Evolutionary conservation across 2,113 vertebrate species (phyloP).

Genomic region (Cyanistes caeruleus): DNA sequence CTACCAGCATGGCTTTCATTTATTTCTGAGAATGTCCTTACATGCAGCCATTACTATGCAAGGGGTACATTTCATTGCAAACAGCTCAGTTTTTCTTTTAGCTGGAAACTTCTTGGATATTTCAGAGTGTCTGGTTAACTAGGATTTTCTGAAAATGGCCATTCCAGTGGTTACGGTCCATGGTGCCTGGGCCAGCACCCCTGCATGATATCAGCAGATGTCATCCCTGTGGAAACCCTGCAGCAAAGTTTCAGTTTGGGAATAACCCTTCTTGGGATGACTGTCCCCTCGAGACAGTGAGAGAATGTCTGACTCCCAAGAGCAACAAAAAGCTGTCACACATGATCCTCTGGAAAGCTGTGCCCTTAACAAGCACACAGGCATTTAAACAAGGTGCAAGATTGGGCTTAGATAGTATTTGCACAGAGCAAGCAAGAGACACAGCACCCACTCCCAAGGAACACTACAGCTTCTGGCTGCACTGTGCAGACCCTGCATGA

Average conservation of each 20-base stretch:
- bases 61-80: background rate
- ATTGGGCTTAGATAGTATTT: background rate
- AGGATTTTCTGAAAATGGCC: background rate
- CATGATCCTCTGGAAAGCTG: rapidly evolving
- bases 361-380: background rate
- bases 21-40: background rate
- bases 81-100: background rate
- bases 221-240: background rate
- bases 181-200: background rate
- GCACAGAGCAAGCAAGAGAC: background rate
- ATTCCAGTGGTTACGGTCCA: background rate
- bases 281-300: background rate
- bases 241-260: background rate
- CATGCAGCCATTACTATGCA: background rate
- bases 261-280: background rate
- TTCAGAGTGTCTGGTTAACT: background rate
- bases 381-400: background rate
- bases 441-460: background rate
- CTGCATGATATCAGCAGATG: background rate
- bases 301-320: background rate
- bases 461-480: background rate
- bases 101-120: background rate
- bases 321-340: background rate
- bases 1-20: background rate
- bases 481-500: rapidly evolving